These are phyloP conservation scores for Pimpla rufipes DNA, from an alignment of 2,888 invertebrate genomes.

Conservation along the genomic window DNA sequence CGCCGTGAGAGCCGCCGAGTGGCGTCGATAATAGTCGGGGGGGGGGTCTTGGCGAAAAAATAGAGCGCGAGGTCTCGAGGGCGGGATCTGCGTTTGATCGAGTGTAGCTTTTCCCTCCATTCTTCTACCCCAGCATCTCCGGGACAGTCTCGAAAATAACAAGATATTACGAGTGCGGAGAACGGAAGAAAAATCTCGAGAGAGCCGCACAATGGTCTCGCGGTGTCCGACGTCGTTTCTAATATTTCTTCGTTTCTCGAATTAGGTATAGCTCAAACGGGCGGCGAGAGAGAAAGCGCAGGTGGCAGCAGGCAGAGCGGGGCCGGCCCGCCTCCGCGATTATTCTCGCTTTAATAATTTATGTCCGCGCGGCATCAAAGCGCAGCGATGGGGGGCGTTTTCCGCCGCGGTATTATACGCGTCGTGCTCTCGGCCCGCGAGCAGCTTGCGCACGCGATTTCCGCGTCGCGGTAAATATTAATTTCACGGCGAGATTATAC, in stretches of 20 bases:
- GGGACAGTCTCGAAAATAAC: constrained; percentile 24
- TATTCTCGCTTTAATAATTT: constrained; percentile 69
- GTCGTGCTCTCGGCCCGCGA: neutral
- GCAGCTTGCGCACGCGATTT: neutral
- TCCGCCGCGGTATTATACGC: constrained; percentile 28
- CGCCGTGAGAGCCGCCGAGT: constrained; percentile 14
- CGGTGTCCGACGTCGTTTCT: constrained; percentile 18
- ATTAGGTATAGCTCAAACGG: constrained; percentile 44
- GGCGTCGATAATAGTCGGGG: constrained; percentile 59
- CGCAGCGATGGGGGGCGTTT: constrained; percentile 35
- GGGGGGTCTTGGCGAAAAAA: constrained; percentile 38
- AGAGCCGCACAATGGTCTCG: constrained; percentile 39
- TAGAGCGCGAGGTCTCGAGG: constrained; percentile 1
- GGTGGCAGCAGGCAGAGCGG: no score
- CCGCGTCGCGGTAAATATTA: constrained; percentile 60
- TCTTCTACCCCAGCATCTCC: constrained; percentile 26
- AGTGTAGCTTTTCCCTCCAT: constrained; percentile 16
- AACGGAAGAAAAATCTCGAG: neutral
- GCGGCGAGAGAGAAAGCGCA: constrained; percentile 26
- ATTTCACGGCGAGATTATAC: constrained; percentile 60
- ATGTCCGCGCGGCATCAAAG: constrained; percentile 68
- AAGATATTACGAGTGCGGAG: constrained; percentile 5
- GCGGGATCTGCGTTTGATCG: constrained; percentile 24
- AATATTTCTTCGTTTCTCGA: constrained; percentile 59
- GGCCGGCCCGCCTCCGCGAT: constrained; percentile 51